A percentile compares a stretch with the other conserved stretches of the same genome.
phyloP scores from a whole-genome alignment of 35 echinoderm and acorn worm species.

The Chiridota heheva region DNA sequence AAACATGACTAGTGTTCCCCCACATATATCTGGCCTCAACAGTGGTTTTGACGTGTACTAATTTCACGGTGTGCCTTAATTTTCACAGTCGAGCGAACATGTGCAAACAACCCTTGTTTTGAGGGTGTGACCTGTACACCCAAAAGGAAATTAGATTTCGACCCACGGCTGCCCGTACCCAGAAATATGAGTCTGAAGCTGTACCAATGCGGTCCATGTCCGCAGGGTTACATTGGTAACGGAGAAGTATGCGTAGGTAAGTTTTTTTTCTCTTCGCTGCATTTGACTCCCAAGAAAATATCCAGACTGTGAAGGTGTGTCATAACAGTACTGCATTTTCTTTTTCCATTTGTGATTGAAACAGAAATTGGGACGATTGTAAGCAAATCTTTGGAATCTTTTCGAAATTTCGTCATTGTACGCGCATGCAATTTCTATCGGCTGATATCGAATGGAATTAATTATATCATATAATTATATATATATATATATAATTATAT shows the following conservation, averaged over 20 bases:
- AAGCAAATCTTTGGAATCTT: neutral
- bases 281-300: neutral
- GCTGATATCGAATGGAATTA: too few relatives aligned
- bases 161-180: slow-evolving; percentile 1
- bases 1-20: too few relatives aligned
- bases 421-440: too few relatives aligned
- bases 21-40: too few relatives aligned
- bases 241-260: slow-evolving; percentile 42
- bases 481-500: too few relatives aligned
- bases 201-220: slow-evolving; percentile 53
- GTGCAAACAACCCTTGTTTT: slow-evolving; percentile 49
- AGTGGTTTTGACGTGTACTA: too few relatives aligned
- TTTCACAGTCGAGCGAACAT: neutral
- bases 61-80: too few relatives aligned
- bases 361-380: neutral
- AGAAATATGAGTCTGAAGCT: slow-evolving; percentile 6
- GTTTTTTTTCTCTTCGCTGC: neutral
- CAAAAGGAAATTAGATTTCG: slow-evolving; percentile 13
- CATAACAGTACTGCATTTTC: neutral
- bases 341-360: neutral
- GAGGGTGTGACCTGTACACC: slow-evolving; percentile 30
- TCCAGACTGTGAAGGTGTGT: neutral
- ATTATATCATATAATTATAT: too few relatives aligned
- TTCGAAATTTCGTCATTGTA: neutral
- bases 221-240: slow-evolving; percentile 43